phyloP scores from a whole-genome alignment of 2,888 invertebrate genomes.

The Embidobia sp. region DNA sequence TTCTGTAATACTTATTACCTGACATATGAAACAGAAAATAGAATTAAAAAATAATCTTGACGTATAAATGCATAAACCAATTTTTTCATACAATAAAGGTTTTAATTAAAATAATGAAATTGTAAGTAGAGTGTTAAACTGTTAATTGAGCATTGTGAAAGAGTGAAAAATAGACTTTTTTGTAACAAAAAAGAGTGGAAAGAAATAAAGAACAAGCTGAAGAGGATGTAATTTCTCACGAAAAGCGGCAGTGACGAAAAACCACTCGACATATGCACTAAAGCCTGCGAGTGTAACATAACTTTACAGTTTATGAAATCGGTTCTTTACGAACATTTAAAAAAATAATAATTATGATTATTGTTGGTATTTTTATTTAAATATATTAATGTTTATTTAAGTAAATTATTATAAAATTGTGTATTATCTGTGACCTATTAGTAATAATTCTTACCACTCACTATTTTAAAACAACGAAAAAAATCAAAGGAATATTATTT shows the following conservation, averaged over 20 bases:
- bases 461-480: too few species aligned
- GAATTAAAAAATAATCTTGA: neutral
- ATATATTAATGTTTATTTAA: too few species aligned
- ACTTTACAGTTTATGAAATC: slow-evolving; percentile 31
- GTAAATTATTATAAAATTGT: too few species aligned
- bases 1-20: slow-evolving; percentile 6
- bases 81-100: neutral
- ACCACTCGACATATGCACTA: slow-evolving; percentile 13
- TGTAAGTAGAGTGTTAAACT: slow-evolving; percentile 9
- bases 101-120: slow-evolving; percentile 3
- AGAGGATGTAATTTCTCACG: slow-evolving; percentile 36
- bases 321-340: too few species aligned
- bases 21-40: neutral
- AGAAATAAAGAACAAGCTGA: slow-evolving; percentile 38
- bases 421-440: too few species aligned
- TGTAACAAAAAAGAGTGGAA: slow-evolving; percentile 16
- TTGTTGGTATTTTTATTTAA: too few species aligned
- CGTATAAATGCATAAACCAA: neutral
- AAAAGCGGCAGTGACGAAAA: slow-evolving; percentile 46
- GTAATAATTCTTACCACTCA: too few species aligned
- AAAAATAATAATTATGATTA: too few species aligned
- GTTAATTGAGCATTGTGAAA: slow-evolving; percentile 8
- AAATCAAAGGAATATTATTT: too few species aligned
- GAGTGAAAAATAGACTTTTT: slow-evolving; percentile 1
- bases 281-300: slow-evolving; percentile 24